Conservation (phyloP, 2,113 vertebrate genomes). For the Pipa parva region DNA sequence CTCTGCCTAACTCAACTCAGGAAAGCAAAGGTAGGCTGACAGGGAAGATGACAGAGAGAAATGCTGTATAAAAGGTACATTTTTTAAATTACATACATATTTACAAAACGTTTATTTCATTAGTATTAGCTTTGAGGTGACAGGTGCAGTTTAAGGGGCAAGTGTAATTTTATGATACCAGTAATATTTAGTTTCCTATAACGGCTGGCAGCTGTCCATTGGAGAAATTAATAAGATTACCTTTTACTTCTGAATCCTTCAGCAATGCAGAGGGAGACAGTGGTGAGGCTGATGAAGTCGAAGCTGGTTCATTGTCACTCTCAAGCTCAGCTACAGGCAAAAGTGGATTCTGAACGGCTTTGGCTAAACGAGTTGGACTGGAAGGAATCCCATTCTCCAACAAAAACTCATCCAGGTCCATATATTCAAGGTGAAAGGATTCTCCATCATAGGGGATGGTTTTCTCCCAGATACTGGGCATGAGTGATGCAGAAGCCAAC, state of each 20-base stretch:
- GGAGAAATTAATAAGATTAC: no score
- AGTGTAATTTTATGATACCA: no score
- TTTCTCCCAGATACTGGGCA: conserved; percentile 96
- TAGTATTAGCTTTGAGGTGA: no score
- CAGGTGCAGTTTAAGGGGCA: no score
- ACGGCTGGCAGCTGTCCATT: no score
- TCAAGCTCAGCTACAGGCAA: conserved; percentile 70
- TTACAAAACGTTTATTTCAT: no score
- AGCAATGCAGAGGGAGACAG: conserved; percentile 64
- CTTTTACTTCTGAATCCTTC: conserved; percentile 60
- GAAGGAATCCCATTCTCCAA: conserved; percentile 93
- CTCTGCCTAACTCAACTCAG: no score
- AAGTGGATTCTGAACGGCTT: conserved; percentile 73
- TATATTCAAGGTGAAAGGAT: conserved; percentile 96
- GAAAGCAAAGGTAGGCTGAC: no score
- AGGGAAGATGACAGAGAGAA: no score
- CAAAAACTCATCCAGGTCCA: conserved; percentile 98
- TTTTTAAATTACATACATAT: no score
- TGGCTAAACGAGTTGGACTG: conserved; percentile 71
- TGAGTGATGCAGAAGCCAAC: conserved; percentile 88
- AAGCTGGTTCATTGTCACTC: conserved; percentile 59
- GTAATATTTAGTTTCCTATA: no score
- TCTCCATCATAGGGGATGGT: conserved; percentile 95
- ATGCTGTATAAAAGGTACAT: no score
- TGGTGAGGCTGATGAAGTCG: conserved; percentile 62